These are phyloP conservation scores for Drosophila seguyi DNA, from an alignment of 1,140 invertebrate genomes.

Conservation along the genomic window DNA sequence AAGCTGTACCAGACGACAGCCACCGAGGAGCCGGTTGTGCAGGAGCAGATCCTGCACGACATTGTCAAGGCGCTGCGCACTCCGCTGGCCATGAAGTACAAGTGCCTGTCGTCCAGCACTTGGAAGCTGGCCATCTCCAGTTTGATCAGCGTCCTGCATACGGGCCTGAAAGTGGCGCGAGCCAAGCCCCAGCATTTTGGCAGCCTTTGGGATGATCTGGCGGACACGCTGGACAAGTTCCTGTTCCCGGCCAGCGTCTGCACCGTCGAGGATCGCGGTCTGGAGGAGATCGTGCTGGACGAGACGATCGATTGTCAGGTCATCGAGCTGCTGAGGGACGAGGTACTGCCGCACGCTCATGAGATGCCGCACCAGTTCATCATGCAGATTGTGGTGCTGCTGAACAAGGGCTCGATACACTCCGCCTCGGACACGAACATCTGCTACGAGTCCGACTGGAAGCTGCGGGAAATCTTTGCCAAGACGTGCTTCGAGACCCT, in stretches of 20 bases:
- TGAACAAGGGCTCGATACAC: slow-evolving; percentile 97
- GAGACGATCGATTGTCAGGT: slow-evolving; percentile 95
- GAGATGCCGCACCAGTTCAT: slow-evolving; percentile 94
- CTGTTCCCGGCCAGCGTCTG: slow-evolving; percentile 90
- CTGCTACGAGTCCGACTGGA: slow-evolving; percentile 93
- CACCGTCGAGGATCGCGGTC: slow-evolving; percentile 88
- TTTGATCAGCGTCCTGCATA: slow-evolving; percentile 92
- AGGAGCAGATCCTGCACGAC: slow-evolving; percentile 91
- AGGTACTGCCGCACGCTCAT: slow-evolving; percentile 93
- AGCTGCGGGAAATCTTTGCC: slow-evolving; percentile 96
- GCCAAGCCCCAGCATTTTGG: slow-evolving; percentile 90
- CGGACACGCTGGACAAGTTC: slow-evolving; percentile 94
- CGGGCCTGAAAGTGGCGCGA: slow-evolving; percentile 94
- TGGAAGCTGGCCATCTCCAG: slow-evolving; percentile 95
- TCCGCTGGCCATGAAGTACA: slow-evolving; percentile 93
- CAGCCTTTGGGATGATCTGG: slow-evolving; percentile 94
- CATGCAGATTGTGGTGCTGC: slow-evolving; percentile 93
- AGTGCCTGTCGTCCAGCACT: slow-evolving; percentile 92
- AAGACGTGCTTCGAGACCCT: slow-evolving; percentile 98
- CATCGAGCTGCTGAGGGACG: slow-evolving; percentile 93
- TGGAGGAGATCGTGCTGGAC: slow-evolving; percentile 93
- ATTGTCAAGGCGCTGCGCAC: slow-evolving; percentile 90
- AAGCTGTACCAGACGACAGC: slow-evolving; percentile 94
- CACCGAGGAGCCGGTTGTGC: slow-evolving; percentile 90
- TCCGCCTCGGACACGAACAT: slow-evolving; percentile 90